Evolutionary conservation across 2,113 vertebrate genomes (phyloP), one percentile per base, ranked within the genome.

Genomic region (Caranx ignobilis): DNA sequence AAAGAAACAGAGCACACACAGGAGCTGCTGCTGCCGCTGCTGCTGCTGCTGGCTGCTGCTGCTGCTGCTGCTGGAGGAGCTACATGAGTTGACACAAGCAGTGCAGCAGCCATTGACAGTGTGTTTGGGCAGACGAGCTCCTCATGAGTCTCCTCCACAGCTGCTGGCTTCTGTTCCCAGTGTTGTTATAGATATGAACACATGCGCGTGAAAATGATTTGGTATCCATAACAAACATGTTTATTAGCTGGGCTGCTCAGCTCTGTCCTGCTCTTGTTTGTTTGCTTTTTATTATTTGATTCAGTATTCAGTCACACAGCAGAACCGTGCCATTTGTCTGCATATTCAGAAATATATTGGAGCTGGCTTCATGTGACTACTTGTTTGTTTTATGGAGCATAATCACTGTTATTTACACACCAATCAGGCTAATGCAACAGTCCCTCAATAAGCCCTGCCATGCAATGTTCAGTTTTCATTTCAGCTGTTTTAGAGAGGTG

Each of bases 1-100:
- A 95, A 96, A 94, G 95, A 69, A 43, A 93, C 94, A 94, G 95
- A n/a, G 54, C 62, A 35, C 62, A 26, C 61, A 4, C 26, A 26
- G 26, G 26, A 26, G 62, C n/a, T 6, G 67, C 5, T 16, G 45
- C 52, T 50, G 54, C 26, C 1, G 62, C n/a, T 6, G 67, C 26
- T 26, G 62, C n/a, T 6, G 67, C 5, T 16, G 45, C 52, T 50
- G 54, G 21, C n/a, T n/a, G n/a, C n/a, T n/a, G 26, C 26, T 26
- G 26, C 26, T 26, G 62, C n/a, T 6, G 67, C 5, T 16, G 45
- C 52, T 50, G 54, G 21, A 5, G 47, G 50, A 47, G 69, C 39
- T 47, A 41, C 82, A 76, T 48, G 77, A 72, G 66, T 66, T 63
- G 74, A 79, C 67, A 68, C 76, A 37, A 61, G 75, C 81, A 5